Conservation (phyloP, 53 echinoderm and acorn worm genomes). For the Hippasteria phrygiana region DNA sequence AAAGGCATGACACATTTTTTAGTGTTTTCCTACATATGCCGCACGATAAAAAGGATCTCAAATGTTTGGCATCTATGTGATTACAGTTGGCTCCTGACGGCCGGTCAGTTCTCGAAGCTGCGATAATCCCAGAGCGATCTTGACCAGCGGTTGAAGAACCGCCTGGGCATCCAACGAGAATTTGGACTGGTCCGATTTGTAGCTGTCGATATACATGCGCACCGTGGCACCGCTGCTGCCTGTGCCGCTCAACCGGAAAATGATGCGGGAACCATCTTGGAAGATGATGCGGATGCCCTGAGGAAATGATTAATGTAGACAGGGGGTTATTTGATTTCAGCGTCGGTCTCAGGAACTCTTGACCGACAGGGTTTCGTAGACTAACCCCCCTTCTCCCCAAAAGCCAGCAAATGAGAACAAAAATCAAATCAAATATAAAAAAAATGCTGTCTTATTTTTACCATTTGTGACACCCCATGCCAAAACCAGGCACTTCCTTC, state of each 20-base stretch:
- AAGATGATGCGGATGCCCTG: constrained; percentile 92
- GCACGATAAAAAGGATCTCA: no score
- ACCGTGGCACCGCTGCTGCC: constrained; percentile 89
- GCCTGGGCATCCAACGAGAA: constrained; percentile 79
- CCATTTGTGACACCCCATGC: no score
- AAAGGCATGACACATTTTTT: no score
- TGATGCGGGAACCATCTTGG: constrained; percentile 88
- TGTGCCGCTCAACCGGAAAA: constrained; percentile 93
- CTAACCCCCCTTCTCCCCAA: no score
- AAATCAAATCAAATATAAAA: no score
- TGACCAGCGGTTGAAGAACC: constrained; percentile 81
- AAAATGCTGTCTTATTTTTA: no score
- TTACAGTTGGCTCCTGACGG: constrained; percentile 88
- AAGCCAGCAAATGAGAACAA: no score
- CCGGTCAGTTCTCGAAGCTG: constrained; percentile 85
- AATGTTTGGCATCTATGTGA: constrained; percentile 68
- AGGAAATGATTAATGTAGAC: neutral
- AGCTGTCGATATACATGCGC: constrained; percentile 96
- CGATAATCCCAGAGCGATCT: constrained; percentile 85
- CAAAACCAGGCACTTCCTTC: no score
- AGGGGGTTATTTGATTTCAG: no score
- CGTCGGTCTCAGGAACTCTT: no score
- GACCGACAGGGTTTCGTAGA: no score
- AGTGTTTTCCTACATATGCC: no score
- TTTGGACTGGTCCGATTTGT: constrained; percentile 75